Base-by-base conservation (phyloP, 1,140 invertebrate species). In the Scaptomyza montana region DNA sequence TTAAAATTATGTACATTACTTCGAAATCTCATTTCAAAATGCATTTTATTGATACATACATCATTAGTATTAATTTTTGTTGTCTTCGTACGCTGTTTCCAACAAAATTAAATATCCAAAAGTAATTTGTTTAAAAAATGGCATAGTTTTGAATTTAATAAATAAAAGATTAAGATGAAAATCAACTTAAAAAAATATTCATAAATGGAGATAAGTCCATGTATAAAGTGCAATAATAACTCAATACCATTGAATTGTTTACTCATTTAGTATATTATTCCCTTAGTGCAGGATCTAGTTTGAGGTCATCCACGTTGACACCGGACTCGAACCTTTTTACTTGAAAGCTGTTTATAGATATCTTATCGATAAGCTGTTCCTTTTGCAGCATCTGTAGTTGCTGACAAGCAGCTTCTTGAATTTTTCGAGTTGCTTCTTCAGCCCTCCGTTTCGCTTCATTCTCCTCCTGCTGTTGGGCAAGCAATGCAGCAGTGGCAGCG, bases 391-490 rank as follows among this genome's bases (percentile, higher is more conserved):
- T 80, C 28, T 90, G 63, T 1, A 91, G 66, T 57, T 91, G 90
- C 53, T 89, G 76, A 5, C 75, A 80, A 25, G 90, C 90, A 2
- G 87, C 86, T 25, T 90, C 90, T 39, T 90, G 86, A 41, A 91
- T 91, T 43, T 84, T 87, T 3, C 74, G 69, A 6, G 77, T 72
- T 16, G 80, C 86, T 45, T 80, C 84, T 33, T 90, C 82, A 5
- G 78, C 80, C 65, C 80, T 89, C 1, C 82, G 80, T 47, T 91
- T 91, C 0, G 75, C 72, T 50, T 89, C 80, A 43, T 77, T 80
- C 60, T 91, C 84, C 54, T 91, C 80, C 25, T 80, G 73, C 45
- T 91, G 82, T 41, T 89, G 81, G 16, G 81, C 73, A 13, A 81
- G 55, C 43, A 91, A 55, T 21, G 87, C 90, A 0, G 90, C 90